Conservation (phyloP, 2,888 invertebrate genomes). For the Lithophane leautieri region DNA sequence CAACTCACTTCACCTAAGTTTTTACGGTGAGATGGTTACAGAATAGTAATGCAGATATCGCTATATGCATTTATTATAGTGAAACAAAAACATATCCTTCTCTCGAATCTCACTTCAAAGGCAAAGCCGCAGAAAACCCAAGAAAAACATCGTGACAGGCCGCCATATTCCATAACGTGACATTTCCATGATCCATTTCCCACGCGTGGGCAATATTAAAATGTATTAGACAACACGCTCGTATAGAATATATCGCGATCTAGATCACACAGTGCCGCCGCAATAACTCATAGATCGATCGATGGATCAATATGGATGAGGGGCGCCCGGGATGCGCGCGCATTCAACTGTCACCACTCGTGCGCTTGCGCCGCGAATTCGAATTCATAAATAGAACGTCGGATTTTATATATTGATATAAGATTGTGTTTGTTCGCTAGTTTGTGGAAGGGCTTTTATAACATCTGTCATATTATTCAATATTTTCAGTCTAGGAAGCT, state of each 20-base stretch:
- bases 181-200: constrained; percentile 60
- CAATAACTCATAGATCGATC: constrained; percentile 78
- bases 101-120: constrained; percentile 26
- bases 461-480: constrained; percentile 15
- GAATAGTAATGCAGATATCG: no score
- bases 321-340: constrained; percentile 72
- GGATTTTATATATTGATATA: constrained; percentile 69
- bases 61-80: no score
- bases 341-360: constrained; percentile 85
- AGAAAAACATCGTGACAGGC: constrained; percentile 49
- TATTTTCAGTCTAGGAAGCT: not conserved
- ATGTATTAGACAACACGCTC: constrained; percentile 70
- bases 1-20: no score
- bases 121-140: constrained; percentile 35
- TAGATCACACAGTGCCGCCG: constrained; percentile 78
- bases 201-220: constrained; percentile 67
- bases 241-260: constrained; percentile 74
- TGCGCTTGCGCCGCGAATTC: constrained; percentile 67
- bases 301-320: constrained; percentile 86
- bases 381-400: constrained; percentile 73
- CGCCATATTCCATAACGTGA: constrained; percentile 46
- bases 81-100: constrained; percentile 18
- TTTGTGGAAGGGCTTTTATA: constrained; percentile 16
- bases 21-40: no score
- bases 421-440: constrained; percentile 55